phyloP scores from a whole-genome alignment of 2,113 vertebrate species.

The Gulo gulo region DNA sequence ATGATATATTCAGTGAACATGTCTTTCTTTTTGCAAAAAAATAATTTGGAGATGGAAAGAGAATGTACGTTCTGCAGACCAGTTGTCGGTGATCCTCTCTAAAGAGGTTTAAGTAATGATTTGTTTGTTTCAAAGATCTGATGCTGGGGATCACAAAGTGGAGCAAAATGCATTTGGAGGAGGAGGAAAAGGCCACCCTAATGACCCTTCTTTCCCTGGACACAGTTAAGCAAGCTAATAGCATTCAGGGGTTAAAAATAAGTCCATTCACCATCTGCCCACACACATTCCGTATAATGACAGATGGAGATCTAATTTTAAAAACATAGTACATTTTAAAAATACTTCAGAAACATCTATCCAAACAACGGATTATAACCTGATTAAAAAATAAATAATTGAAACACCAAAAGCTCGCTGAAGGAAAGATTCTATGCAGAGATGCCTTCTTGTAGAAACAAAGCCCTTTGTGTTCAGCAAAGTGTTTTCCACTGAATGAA shows the following conservation, averaged over 20 bases:
- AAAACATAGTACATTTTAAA: constrained; percentile 49
- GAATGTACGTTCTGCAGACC: not conserved
- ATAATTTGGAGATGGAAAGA: not conserved
- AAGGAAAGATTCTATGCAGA: not conserved
- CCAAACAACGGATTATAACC: constrained; percentile 62
- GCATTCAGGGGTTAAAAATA: constrained; percentile 59
- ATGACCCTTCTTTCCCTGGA: not conserved
- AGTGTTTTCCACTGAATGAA: not conserved
- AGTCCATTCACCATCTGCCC: not conserved
- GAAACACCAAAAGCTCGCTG: constrained; percentile 22
- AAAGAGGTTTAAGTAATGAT: not conserved
- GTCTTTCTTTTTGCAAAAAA: not conserved
- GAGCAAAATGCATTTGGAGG: not conserved
- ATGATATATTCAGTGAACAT: not conserved
- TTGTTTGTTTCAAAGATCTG: not conserved
- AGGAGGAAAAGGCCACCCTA: not conserved
- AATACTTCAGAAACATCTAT: constrained; percentile 33
- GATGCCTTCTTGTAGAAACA: not conserved
- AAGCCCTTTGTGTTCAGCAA: not conserved
- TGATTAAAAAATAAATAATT: constrained; percentile 72
- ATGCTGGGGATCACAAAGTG: not conserved
- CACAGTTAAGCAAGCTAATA: not conserved
- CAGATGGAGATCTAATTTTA: constrained; percentile 44
- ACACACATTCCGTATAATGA: not conserved
- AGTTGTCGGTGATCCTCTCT: not conserved